Conservation (phyloP, 2,888 invertebrate genomes). For the Hymenopus coronatus region DNA sequence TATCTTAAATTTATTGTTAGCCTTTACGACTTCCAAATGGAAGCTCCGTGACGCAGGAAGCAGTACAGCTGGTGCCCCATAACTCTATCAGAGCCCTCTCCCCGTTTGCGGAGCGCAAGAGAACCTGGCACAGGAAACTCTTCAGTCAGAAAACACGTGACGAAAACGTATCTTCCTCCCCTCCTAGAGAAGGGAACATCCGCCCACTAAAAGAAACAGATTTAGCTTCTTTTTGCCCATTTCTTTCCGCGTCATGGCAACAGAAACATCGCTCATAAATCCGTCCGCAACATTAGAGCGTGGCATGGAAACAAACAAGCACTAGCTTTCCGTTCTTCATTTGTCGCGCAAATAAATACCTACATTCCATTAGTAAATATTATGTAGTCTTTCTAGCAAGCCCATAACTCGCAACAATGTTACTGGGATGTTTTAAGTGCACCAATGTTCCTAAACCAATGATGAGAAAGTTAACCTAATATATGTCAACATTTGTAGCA, state of each 20-base stretch:
- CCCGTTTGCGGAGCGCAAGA: background rate
- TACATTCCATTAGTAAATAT: no score
- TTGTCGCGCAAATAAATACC: no score
- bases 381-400: no score
- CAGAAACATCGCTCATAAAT: background rate
- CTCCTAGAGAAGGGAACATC: background rate
- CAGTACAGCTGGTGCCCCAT: background rate
- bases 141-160: background rate
- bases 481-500: no score
- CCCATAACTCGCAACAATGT: no score
- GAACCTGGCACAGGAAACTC: slow-evolving; percentile 3
- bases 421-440: no score
- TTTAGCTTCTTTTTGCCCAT: background rate
- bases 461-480: no score
- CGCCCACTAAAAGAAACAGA: background rate
- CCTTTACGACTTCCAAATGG: background rate
- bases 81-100: background rate
- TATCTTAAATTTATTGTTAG: no score
- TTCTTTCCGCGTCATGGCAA: background rate
- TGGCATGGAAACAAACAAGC: background rate
- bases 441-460: no score
- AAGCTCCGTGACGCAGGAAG: background rate
- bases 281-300: background rate
- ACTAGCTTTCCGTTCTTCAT: background rate
- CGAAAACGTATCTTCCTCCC: slow-evolving; percentile 13